These are phyloP conservation scores for Oreonectes daqikongensis DNA, from an alignment of 2,797 vertebrate genomes.

Conservation along the genomic window DNA sequence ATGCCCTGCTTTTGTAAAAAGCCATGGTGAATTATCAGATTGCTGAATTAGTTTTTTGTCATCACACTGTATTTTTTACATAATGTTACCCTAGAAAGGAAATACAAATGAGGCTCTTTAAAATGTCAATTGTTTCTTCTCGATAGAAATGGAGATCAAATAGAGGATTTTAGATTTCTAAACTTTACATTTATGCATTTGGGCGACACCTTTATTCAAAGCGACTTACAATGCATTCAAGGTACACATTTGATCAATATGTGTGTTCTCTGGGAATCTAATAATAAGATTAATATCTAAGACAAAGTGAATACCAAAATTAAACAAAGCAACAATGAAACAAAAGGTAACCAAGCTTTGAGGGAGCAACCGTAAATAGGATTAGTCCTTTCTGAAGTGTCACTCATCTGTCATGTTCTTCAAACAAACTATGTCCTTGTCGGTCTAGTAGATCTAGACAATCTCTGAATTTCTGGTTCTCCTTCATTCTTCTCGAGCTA, in stretches of 20 bases:
- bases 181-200: too few species aligned
- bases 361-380: not conserved
- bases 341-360: not conserved
- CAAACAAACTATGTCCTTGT: not conserved
- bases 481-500: slow-evolving; percentile 26
- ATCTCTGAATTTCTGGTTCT: slow-evolving; percentile 12
- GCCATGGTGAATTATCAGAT: slow-evolving; percentile 3
- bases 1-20: slow-evolving; percentile 35
- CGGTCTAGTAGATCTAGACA: not conserved
- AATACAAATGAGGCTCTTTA: not conserved
- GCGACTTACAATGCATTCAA: too few species aligned
- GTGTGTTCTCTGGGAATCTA: too few species aligned
- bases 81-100: not conserved
- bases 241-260: too few species aligned
- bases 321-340: not conserved
- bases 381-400: not conserved
- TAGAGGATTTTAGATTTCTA: too few species aligned
- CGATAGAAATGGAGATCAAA: too few species aligned
- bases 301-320: not conserved
- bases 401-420: not conserved
- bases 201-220: too few species aligned
- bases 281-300: not conserved
- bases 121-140: not conserved
- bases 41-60: slow-evolving; percentile 6
- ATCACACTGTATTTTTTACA: not conserved